phyloP scores from a whole-genome alignment of 2,888 invertebrate genomes.

The Agrotis puta region DNA sequence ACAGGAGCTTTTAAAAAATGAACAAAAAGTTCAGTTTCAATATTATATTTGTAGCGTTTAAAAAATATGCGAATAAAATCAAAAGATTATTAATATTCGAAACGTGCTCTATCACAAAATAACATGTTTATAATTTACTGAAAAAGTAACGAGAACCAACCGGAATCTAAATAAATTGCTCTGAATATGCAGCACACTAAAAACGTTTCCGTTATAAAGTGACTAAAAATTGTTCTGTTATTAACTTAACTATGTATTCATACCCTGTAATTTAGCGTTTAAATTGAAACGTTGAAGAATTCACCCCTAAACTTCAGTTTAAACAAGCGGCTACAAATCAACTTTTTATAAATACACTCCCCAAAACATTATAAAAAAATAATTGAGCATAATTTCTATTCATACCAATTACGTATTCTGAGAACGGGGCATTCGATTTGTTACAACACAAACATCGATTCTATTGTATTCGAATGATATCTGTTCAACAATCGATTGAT shows the following conservation, averaged over 20 bases:
- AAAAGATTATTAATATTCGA: conserved; percentile 14
- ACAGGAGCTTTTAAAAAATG: not conserved
- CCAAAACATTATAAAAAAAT: conserved; percentile 50
- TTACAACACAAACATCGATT: conserved; percentile 65
- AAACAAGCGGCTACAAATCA: conserved; percentile 47
- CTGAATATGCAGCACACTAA: conserved; percentile 12
- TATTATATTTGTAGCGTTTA: not conserved
- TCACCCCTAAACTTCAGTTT: conserved; percentile 35
- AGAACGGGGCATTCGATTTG: conserved; percentile 59
- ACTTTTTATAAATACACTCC: conserved; percentile 54
- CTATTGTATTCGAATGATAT: conserved; percentile 76
- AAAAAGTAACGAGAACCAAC: conserved; percentile 23
- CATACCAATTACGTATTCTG: conserved; percentile 72
- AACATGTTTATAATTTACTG: conserved; percentile 38
- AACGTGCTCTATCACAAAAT: conserved; percentile 45
- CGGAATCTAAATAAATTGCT: conserved; percentile 16
- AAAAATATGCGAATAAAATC: conserved; percentile 11
- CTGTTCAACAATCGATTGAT: conserved; percentile 72
- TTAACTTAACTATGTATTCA: conserved; percentile 27
- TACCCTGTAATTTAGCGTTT: conserved; percentile 45
- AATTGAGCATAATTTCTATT: conserved; percentile 56
- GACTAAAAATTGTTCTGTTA: conserved; percentile 3
- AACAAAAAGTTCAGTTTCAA: not conserved
- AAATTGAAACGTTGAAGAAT: conserved; percentile 34
- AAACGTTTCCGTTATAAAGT: conserved; percentile 6